A percentile compares a stretch with the other conserved stretches of the same genome.
Evolutionary conservation across 1,140 invertebrate species (phyloP).

Genomic region (Drosophila rufa): DNA sequence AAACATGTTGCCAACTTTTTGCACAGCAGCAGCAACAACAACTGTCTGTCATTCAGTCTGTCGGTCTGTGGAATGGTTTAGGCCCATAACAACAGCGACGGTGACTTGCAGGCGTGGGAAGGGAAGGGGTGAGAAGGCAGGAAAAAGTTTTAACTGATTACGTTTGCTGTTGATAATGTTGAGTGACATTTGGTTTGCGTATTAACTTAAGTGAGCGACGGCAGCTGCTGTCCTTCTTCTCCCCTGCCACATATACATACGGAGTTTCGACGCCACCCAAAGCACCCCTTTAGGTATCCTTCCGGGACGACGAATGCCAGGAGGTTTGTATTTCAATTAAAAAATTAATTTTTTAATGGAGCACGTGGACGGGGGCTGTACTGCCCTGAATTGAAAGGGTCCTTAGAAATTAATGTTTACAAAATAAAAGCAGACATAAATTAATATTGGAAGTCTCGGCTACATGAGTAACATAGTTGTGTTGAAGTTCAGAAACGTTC

Average conservation of each 20-base stretch:
- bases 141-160: constrained; percentile 81
- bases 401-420: constrained; percentile 61
- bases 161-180: constrained; percentile 80
- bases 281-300: constrained; percentile 20
- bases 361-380: constrained; percentile 17
- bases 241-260: background rate
- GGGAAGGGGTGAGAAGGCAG: constrained; percentile 7
- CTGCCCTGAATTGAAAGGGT: constrained; percentile 34
- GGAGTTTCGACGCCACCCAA: constrained; percentile 14
- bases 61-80: constrained; percentile 49
- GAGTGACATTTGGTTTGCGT: constrained; percentile 81
- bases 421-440: constrained; percentile 7
- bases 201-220: constrained; percentile 80
- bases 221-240: constrained; percentile 11
- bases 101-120: constrained; percentile 1
- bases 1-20: constrained; percentile 77
- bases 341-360: constrained; percentile 74
- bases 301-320: constrained; percentile 54
- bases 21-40: constrained; percentile 35
- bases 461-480: background rate
- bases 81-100: constrained; percentile 43
- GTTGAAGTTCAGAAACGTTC: background rate
- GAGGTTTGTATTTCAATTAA: constrained; percentile 78
- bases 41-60: constrained; percentile 31
- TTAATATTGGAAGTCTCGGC: background rate